These are phyloP conservation scores for Toxonevra muliebris DNA, from an alignment of 2,888 invertebrate genomes.

Conservation along the genomic window DNA sequence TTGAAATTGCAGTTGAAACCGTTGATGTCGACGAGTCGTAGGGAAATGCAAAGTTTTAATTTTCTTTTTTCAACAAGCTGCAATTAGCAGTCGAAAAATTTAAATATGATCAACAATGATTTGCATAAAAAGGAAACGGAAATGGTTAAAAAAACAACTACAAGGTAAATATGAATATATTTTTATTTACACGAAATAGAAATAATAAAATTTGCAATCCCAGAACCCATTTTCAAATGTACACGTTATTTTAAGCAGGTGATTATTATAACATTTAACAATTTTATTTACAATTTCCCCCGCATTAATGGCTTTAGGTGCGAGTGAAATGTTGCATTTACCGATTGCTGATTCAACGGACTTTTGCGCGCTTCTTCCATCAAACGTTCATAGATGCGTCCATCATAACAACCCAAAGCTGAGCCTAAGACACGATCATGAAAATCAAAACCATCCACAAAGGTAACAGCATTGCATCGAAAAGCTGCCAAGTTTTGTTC, in stretches of 20 bases:
- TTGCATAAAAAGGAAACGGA: slow-evolving; percentile 22
- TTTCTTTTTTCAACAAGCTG: slow-evolving; percentile 21
- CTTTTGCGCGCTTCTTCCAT: slow-evolving; percentile 82
- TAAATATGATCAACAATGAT: slow-evolving; percentile 25
- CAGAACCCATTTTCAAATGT: too few species aligned
- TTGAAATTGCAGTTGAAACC: too few species aligned
- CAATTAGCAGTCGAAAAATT: slow-evolving; percentile 26
- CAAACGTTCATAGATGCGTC: slow-evolving; percentile 82
- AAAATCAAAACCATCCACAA: slow-evolving; percentile 93
- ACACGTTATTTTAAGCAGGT: too few species aligned
- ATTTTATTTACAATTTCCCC: slow-evolving; percentile 62
- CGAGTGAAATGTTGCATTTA: slow-evolving; percentile 71
- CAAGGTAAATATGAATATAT: too few species aligned
- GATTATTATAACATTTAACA: background rate
- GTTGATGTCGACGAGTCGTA: background rate
- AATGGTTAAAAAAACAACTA: background rate
- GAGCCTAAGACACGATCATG: slow-evolving; percentile 81
- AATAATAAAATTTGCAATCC: too few species aligned
- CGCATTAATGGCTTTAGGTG: slow-evolving; percentile 73
- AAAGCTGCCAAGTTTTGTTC: slow-evolving; percentile 75
- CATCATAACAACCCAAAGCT: slow-evolving; percentile 82
- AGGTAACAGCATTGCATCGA: slow-evolving; percentile 87
- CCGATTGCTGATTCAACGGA: slow-evolving; percentile 80
- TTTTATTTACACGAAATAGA: too few species aligned
- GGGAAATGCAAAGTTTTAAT: background rate